phyloP scores from a whole-genome alignment of 2,888 invertebrate genomes.

The Dilophus febrilis region DNA sequence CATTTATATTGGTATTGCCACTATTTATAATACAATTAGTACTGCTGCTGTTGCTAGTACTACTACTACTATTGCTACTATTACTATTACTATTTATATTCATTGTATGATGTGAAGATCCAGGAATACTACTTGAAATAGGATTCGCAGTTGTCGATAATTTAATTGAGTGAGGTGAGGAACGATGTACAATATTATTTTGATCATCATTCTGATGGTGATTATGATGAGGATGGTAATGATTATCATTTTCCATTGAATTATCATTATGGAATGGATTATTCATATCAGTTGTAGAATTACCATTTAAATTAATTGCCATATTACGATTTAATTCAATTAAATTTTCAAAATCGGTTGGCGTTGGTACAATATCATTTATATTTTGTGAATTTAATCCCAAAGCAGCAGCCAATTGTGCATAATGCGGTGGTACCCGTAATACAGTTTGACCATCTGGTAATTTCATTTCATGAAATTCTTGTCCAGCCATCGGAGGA shows the following conservation, averaged over 20 bases:
- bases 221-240: neutral
- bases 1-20: no score
- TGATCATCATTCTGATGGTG: neutral
- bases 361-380: constrained; percentile 16
- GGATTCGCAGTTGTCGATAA: no score
- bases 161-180: no score
- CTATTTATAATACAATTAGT: no score
- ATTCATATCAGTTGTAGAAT: no score
- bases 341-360: constrained; percentile 26
- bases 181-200: no score
- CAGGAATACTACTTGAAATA: no score
- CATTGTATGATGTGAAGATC: no score
- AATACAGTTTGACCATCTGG: constrained; percentile 36
- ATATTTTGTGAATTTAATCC: constrained; percentile 24
- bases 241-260: no score
- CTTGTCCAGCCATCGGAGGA: neutral
- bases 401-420: constrained; percentile 36
- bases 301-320: neutral
- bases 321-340: constrained; percentile 20
- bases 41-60: neutral
- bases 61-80: neutral
- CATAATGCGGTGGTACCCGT: constrained; percentile 39
- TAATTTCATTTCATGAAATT: constrained; percentile 29
- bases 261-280: no score
- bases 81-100: neutral